phyloP scores from a whole-genome alignment of 2,888 invertebrate genomes.

The Liodrosophila aerea region DNA sequence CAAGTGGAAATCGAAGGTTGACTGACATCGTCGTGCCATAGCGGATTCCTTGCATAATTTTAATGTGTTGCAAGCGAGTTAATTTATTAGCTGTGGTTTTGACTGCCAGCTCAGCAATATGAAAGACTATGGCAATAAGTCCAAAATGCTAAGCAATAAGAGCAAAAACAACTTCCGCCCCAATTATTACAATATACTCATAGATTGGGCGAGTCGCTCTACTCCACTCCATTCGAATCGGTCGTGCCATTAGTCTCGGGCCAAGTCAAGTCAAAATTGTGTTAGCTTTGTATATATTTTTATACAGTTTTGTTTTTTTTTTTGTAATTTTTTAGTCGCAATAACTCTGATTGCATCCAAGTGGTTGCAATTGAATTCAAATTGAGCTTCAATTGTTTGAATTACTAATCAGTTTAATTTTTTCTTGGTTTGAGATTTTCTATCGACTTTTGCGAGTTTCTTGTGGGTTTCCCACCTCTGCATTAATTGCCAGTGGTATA shows the following conservation, averaged over 20 bases:
- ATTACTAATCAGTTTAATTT: conserved; percentile 40
- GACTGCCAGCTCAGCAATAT: conserved; percentile 18
- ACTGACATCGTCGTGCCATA: conserved; percentile 22
- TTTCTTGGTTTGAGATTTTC: conserved; percentile 16
- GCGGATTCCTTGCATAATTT: conserved; percentile 30
- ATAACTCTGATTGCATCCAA: conserved; percentile 53
- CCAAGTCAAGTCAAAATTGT: conserved; percentile 6
- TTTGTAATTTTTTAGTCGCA: conserved; percentile 26
- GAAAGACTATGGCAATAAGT: conserved; percentile 11
- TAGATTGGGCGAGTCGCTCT: conserved; percentile 31
- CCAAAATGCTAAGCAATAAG: conserved; percentile 18
- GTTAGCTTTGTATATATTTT: conserved; percentile 8
- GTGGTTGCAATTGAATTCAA: conserved; percentile 54
- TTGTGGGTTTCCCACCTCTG: not conserved
- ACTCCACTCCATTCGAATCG: conserved; percentile 7
- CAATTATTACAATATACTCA: conserved; percentile 34
- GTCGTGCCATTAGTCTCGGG: conserved; percentile 25
- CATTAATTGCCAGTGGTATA: conserved; percentile 1
- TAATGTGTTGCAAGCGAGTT: conserved; percentile 33
- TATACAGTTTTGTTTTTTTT: not conserved
- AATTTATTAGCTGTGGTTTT: conserved; percentile 44
- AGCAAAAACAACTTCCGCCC: conserved; percentile 39
- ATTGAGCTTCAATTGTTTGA: conserved; percentile 50
- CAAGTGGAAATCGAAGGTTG: conserved; percentile 41
- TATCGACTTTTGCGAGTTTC: conserved; percentile 24